These are phyloP conservation scores for Nemotelus nigrinus DNA, from an alignment of 2,888 invertebrate genomes.

Conservation along the genomic window DNA sequence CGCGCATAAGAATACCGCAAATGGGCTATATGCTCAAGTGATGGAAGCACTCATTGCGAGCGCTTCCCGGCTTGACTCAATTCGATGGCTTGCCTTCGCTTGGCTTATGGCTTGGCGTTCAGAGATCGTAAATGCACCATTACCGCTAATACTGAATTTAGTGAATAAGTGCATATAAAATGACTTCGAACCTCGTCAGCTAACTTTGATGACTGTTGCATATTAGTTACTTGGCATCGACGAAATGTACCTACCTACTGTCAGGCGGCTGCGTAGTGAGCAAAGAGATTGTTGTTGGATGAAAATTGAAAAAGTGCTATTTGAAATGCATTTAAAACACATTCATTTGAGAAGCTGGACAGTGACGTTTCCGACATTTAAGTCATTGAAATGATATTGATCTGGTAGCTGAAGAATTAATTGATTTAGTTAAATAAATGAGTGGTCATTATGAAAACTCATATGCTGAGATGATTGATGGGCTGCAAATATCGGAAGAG, in stretches of 20 bases:
- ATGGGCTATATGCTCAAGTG: slow-evolving; percentile 33
- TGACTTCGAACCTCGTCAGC: not conserved
- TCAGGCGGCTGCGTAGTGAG: not conserved
- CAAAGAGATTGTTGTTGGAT: not conserved
- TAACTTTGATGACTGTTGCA: slow-evolving; percentile 24
- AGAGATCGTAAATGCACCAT: not conserved
- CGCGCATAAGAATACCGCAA: slow-evolving; percentile 43
- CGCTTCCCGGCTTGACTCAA: slow-evolving; percentile 21
- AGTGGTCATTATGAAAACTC: too few species aligned
- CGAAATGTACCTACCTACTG: not conserved
- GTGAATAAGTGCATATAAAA: slow-evolving; percentile 15
- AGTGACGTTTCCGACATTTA: slow-evolving; percentile 14
- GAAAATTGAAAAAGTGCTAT: slow-evolving; percentile 22
- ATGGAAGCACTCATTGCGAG: slow-evolving; percentile 38
- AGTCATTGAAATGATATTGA: slow-evolving; percentile 21
- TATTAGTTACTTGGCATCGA: not conserved
- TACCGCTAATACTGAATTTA: slow-evolving; percentile 27
- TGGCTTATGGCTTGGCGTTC: too few species aligned
- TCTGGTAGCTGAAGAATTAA: slow-evolving; percentile 34
- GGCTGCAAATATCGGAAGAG: too few species aligned
- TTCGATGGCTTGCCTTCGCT: too few species aligned
- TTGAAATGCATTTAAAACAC: slow-evolving; percentile 32
- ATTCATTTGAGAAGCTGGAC: not conserved
- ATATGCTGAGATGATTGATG: too few species aligned
- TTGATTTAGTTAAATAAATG: not conserved